Conservation (phyloP, 2,113 vertebrate genomes). For the Macrotis lagotis region DNA sequence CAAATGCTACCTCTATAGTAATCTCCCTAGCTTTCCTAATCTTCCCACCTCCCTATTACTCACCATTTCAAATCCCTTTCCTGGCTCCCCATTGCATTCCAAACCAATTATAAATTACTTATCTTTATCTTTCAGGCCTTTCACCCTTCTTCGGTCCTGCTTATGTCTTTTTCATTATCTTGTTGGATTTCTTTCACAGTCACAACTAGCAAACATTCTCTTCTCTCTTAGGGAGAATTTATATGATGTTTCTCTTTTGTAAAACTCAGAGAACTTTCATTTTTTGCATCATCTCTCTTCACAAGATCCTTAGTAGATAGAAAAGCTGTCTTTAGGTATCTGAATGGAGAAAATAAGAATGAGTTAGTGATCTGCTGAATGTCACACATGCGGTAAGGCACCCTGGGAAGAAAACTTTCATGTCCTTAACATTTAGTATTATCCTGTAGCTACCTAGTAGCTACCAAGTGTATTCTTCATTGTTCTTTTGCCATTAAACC, state of each 20-base stretch:
- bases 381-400: background rate
- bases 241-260: background rate
- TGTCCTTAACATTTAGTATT: background rate
- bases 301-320: background rate
- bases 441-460: background rate
- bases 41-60: slow-evolving; percentile 29
- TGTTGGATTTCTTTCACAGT: background rate
- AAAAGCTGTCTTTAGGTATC: background rate
- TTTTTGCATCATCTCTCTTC: background rate
- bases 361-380: background rate
- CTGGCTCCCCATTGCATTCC: slow-evolving; percentile 13
- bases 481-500: background rate
- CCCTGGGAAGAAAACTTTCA: background rate
- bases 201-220: background rate
- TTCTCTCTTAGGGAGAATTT: slow-evolving; percentile 17
- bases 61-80: background rate
- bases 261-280: slow-evolving; percentile 26
- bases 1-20: slow-evolving; percentile 42
- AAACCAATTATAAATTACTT: slow-evolving; percentile 47
- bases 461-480: background rate
- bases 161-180: slow-evolving; percentile 34
- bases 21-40: slow-evolving; percentile 48
- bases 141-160: slow-evolving; percentile 22
- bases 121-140: slow-evolving; percentile 46
- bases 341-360: background rate